These are phyloP conservation scores for Lumbricus terrestris DNA, from an alignment of 2,888 invertebrate genomes.

Conservation along the genomic window DNA sequence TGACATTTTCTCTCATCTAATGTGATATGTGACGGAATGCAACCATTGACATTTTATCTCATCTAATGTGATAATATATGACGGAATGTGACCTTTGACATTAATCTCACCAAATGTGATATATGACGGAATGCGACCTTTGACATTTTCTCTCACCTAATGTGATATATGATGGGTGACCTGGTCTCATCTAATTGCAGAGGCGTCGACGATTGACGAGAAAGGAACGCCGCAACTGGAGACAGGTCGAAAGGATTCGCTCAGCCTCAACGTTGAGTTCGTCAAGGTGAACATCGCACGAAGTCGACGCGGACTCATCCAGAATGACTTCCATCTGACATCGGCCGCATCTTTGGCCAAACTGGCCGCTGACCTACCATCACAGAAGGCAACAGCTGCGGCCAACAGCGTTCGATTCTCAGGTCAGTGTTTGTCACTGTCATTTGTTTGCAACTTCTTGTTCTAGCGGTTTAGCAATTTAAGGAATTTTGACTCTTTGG, in stretches of 20 bases:
- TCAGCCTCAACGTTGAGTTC: slow-evolving; percentile 94
- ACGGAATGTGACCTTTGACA: not conserved
- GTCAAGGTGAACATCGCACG: slow-evolving; percentile 92
- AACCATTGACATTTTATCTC: not conserved
- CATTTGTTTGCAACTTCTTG: not conserved
- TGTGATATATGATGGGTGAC: not conserved
- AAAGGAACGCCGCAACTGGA: slow-evolving; percentile 19
- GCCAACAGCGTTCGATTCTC: slow-evolving; percentile 77
- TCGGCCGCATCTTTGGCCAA: slow-evolving; percentile 10
- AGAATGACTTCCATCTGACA: slow-evolving; percentile 19
- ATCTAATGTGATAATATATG: not conserved
- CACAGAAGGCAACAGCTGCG: slow-evolving; percentile 16
- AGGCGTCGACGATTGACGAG: not conserved
- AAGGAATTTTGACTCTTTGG: not conserved
- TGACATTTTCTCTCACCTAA: not conserved
- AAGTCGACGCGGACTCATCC: slow-evolving; percentile 77
- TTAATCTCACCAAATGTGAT: not conserved
- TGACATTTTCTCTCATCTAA: not conserved
- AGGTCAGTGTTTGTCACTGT: slow-evolving; percentile 64
- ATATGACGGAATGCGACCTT: not conserved
- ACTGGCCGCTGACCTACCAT: slow-evolving; percentile 16
- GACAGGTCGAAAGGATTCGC: slow-evolving; percentile 77
- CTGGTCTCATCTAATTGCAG: not conserved
- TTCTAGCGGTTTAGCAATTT: not conserved
- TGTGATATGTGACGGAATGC: not conserved